Percentiles rank a stretch among this genome's conserved stretches.
These are phyloP conservation scores for Pitangus sulphuratus DNA, from an alignment of 2,797 vertebrate genomes.

Conservation along the genomic window DNA sequence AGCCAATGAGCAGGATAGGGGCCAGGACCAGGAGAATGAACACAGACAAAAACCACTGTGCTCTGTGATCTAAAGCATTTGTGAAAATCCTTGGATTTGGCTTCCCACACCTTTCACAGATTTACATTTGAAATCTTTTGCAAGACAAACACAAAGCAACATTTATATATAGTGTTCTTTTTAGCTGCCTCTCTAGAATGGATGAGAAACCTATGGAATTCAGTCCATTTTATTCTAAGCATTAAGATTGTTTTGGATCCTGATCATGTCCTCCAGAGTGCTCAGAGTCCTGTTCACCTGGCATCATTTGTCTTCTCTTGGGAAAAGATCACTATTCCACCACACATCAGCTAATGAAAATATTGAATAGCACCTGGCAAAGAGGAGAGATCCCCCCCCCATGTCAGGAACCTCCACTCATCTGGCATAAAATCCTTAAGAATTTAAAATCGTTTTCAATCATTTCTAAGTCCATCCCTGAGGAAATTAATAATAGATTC, in stretches of 20 bases:
- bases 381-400: neutral
- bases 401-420: neutral
- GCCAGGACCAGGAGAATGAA: neutral
- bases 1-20: neutral
- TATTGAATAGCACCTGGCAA: neutral
- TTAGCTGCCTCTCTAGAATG: neutral
- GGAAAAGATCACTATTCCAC: neutral
- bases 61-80: neutral
- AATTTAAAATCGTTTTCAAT: neutral
- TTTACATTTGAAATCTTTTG: neutral
- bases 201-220: neutral
- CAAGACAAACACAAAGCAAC: neutral
- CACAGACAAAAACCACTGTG: neutral
- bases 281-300: rapidly evolving
- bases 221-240: neutral
- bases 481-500: neutral
- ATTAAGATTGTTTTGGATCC: neutral
- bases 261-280: neutral
- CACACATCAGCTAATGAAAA: neutral
- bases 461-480: neutral
- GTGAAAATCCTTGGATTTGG: neutral
- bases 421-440: neutral
- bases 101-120: neutral
- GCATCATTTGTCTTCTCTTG: neutral
- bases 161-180: neutral